Evolutionary conservation across 2,888 invertebrate species (phyloP).

Genomic region (Ophioninae sp.): DNA sequence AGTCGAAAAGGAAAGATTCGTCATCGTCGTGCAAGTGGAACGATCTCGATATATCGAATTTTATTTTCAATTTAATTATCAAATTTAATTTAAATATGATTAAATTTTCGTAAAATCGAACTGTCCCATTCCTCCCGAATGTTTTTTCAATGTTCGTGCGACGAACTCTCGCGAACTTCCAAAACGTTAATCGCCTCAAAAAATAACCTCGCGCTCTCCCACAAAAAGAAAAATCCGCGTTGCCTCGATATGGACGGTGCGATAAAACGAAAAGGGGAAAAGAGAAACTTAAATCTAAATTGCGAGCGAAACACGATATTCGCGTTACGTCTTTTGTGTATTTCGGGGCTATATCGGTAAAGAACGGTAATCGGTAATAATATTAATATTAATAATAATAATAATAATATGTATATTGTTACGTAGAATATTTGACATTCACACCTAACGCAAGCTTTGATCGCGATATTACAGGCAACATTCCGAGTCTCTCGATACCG

Average conservation of each 20-base stretch:
- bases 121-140: not conserved
- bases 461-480: conserved; percentile 45
- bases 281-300: not conserved
- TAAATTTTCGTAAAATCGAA: not conserved
- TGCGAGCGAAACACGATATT: conserved; percentile 6
- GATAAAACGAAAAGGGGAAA: conserved; percentile 9
- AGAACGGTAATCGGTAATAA: conserved; percentile 24
- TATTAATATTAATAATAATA: conserved; percentile 45
- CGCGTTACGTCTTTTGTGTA: conserved; percentile 5
- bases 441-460: conserved; percentile 25
- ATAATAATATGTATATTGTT: conserved; percentile 55
- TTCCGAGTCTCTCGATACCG: conserved; percentile 23
- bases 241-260: not conserved
- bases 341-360: conserved; percentile 23
- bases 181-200: not conserved
- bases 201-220: not conserved
- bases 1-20: not conserved
- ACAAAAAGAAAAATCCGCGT: not conserved
- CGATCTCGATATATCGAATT: not conserved
- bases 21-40: not conserved
- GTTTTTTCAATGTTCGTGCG: not conserved
- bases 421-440: conserved; percentile 49
- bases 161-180: not conserved
- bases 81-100: too few relatives aligned
- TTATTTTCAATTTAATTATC: not conserved